phyloP scores from a whole-genome alignment of 1,140 invertebrate genomes.

The Drosophila tsacasi region DNA sequence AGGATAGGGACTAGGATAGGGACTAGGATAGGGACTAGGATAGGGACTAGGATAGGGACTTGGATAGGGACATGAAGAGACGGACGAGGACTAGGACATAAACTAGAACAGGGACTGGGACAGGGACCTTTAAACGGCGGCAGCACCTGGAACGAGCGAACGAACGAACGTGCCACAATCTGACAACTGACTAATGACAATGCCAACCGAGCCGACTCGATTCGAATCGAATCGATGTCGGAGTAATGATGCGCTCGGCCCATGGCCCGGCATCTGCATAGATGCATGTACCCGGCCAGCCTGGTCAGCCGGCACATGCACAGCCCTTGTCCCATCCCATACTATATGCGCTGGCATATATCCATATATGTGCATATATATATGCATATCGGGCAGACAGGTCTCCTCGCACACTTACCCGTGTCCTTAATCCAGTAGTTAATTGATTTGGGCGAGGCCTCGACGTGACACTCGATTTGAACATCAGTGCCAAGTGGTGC shows the following conservation, averaged over 20 bases:
- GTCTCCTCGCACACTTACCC: constrained; percentile 86
- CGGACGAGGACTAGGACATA: not conserved
- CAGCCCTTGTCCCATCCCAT: not conserved
- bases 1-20: not conserved
- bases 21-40: not conserved
- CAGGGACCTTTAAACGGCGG: not conserved
- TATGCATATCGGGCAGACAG: constrained; percentile 18
- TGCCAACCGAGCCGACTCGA: constrained; percentile 34
- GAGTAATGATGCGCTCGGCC: constrained; percentile 68
- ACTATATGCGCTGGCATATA: not conserved
- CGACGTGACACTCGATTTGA: constrained; percentile 94
- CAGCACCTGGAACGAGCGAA: constrained; percentile 28
- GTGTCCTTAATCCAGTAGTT: constrained; percentile 94
- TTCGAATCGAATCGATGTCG: constrained; percentile 73
- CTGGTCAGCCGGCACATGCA: not conserved
- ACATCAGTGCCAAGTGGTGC: constrained; percentile 95
- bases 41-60: not conserved
- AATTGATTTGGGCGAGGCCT: constrained; percentile 94
- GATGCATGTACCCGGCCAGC: constrained; percentile 26
- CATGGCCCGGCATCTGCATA: constrained; percentile 50
- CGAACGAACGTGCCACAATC: constrained; percentile 57
- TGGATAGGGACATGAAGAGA: too few relatives aligned
- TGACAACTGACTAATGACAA: constrained; percentile 77
- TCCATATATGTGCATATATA: not conserved
- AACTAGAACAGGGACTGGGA: not conserved